Evolutionary conservation across 2,797 vertebrate genomes (phyloP), one percentile per base, ranked within the genome.

Genomic region (Echeneis naucrates): DNA sequence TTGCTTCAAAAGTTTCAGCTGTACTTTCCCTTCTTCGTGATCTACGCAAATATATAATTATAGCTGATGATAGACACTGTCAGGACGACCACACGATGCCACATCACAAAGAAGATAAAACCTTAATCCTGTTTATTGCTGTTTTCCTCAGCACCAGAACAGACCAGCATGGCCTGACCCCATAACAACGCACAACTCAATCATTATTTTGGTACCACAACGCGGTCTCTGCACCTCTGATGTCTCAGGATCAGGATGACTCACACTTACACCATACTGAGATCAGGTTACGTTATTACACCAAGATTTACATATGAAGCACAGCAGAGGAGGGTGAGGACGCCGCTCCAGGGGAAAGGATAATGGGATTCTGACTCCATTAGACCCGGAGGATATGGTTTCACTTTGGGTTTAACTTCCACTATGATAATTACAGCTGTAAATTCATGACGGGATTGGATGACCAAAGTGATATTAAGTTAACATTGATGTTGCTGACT

Each of bases 321-420:
- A 32, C 42, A 65, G 59, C 4, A 54, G 60, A 37, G 42, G 45
- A 59, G 48, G 52, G 19, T 51, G 58, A 12, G 56, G 59, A 51
- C 58, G 45, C 4, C 35, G 32, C 37, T 37, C n/a, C n/a, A n/a
- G 38, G 27, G 63, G 68, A 62, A 62, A 11, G 16, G 42, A 83
- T 84, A 83, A 86, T 84, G 26, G 51, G 65, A 83, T 81, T 82
- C 40, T 59, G 66, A 81, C 67, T 86, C 73, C 17, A 83, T 87
- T 79, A 76, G 50, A 64, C 52, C 42, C 81, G 0, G 52, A 77
- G 77, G 77, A 85, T 81, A 73, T 68, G 23, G 51, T 80, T 85
- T 88, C 75, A 77, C 45, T 56, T 67, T 68, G 56, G 48, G 66
- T 72, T 53, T 52, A 47, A 56, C 50, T 53, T 70, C 55, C 64